Base-by-base conservation (phyloP, 2,888 invertebrate species). In the Mycalesis mineus region DNA sequence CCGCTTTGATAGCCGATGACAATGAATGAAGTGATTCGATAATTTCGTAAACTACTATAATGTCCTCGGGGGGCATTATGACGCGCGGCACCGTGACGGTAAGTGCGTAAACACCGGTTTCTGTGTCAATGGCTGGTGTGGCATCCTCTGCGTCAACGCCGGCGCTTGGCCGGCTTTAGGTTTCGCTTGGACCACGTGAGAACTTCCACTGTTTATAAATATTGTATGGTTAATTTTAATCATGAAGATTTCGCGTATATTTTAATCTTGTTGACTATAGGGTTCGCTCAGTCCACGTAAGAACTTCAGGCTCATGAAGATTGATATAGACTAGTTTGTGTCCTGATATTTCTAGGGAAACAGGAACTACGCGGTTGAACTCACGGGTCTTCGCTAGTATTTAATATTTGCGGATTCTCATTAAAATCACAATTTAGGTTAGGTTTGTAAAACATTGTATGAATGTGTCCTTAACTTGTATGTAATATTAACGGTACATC, bases 41-140 rank as follows among this genome's bases (percentile, higher is more conserved):
- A 63, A 65, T 65, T 63, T 41, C 47, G 39, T 55, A 55, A 59
- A 59, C 39, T 22, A 47, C 57, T 57, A 47, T 55, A 55, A 55
- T 61, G 58, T 53, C 55, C 52, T 57, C 49, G 60, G 29, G 13
- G 52, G 40, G 40, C 54, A 71, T 77, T 75, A 73, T 55, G 45
- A 39, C 56, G 65, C 69, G 67, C 64, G 66, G 54, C 63, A 58
- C 68, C 75, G 68, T 73, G 70, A 75, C 73, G 70, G 42, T 65
- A 64, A 65, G 59, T 61, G 63, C 63, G 45, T 68, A 67, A 71
- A 61, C 57, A 61, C 58, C 47, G 63, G 62, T 63, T 68, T 57
- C 62, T 61, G 57, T 66, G 65, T 63, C 65, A 65, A 63, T 62
- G 55, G 53, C 62, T 59, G 58, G 48, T 49, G 45, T 54, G 42